A percentile compares a stretch with the other conserved stretches of the same genome.
These are phyloP conservation scores for Blastomussa wellsi DNA, from an alignment of 92 coral and sea anemone species.

Conservation along the genomic window DNA sequence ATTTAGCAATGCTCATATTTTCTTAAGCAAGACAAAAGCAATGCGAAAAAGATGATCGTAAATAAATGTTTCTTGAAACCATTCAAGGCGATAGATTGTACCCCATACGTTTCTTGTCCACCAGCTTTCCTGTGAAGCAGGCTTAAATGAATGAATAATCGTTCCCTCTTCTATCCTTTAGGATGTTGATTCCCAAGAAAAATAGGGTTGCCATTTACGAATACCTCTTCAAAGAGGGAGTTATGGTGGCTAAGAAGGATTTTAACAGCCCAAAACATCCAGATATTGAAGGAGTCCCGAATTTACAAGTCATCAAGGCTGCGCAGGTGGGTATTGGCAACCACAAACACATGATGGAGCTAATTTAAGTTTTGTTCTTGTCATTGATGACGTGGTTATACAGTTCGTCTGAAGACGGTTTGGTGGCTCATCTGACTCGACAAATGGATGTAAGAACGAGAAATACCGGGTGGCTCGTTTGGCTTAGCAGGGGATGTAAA, in stretches of 20 bases:
- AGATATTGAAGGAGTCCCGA: slow-evolving; percentile 85
- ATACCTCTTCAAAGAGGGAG: slow-evolving; percentile 97
- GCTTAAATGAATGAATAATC: no score
- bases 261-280: slow-evolving; percentile 78
- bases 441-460: no score
- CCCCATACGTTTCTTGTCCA: no score
- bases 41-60: background rate
- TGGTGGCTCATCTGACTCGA: no score
- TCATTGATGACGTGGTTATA: no score
- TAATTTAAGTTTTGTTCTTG: no score
- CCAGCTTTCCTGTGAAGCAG: background rate
- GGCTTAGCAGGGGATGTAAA: no score
- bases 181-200: slow-evolving; percentile 99
- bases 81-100: background rate
- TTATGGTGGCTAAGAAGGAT: slow-evolving; percentile 90
- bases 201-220: slow-evolving; percentile 87
- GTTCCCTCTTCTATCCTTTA: background rate
- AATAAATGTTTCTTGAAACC: background rate
- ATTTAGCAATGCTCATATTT: background rate
- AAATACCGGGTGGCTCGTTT: no score
- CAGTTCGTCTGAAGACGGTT: no score
- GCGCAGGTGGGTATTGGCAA: slow-evolving; percentile 52
- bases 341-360: background rate
- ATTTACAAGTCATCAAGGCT: slow-evolving; percentile 88
- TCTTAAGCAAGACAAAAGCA: background rate